Evolutionary conservation across 2,888 invertebrate species (phyloP).

Genomic region (Amphiduros pacificus): DNA sequence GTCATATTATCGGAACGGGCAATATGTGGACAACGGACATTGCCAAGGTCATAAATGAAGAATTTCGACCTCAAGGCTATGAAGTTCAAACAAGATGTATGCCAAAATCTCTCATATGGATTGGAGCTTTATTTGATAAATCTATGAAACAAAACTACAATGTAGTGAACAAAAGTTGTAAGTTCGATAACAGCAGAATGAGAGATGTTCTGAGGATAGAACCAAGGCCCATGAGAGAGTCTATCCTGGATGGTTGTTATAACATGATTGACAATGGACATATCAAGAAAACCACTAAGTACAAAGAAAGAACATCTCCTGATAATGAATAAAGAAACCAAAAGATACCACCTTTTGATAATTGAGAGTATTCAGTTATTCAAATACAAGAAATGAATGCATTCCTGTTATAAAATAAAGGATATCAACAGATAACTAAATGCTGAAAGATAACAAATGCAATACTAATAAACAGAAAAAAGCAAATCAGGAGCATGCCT

Average conservation of each 20-base stretch:
- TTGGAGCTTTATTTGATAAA: slow-evolving; percentile 58
- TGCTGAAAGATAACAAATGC: too few species aligned
- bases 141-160: neutral
- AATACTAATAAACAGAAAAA: too few species aligned
- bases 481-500: too few species aligned
- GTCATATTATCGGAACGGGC: slow-evolving; percentile 59
- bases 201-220: slow-evolving; percentile 60
- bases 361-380: too few species aligned
- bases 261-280: slow-evolving; percentile 62
- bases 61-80: slow-evolving; percentile 58
- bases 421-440: too few species aligned
- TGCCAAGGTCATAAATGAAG: slow-evolving; percentile 51
- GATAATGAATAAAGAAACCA: too few species aligned
- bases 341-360: too few species aligned
- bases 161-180: slow-evolving; percentile 17
- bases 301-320: too few species aligned
- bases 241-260: slow-evolving; percentile 63
- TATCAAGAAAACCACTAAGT: slow-evolving; percentile 56
- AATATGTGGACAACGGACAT: slow-evolving; percentile 63
- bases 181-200: slow-evolving; percentile 56
- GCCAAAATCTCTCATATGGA: slow-evolving; percentile 58
- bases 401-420: too few species aligned
- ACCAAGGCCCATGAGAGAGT: slow-evolving; percentile 59
- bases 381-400: too few species aligned
- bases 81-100: slow-evolving; percentile 57